These are phyloP conservation scores for Papilio helenus DNA, from an alignment of 1,140 invertebrate species.

Conservation along the genomic window DNA sequence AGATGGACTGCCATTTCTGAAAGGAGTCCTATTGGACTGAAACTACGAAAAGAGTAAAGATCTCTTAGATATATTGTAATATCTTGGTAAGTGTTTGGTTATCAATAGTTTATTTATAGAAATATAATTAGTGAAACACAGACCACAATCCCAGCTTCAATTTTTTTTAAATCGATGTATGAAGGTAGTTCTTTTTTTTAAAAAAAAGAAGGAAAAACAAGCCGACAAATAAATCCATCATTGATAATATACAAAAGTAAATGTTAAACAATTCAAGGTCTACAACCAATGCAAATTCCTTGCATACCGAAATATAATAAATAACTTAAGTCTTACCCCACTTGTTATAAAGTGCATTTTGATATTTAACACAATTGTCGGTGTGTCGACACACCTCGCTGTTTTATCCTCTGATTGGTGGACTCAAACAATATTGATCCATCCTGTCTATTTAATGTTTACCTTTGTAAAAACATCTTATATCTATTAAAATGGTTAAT, in stretches of 20 bases:
- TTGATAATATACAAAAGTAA: slow-evolving; percentile 66
- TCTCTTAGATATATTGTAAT: no score
- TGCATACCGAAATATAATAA: slow-evolving; percentile 51
- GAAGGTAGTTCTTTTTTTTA: neutral
- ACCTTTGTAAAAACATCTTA: neutral
- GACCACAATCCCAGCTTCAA: no score
- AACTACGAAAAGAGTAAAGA: no score
- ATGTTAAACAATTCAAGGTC: slow-evolving; percentile 66
- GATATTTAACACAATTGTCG: slow-evolving; percentile 35
- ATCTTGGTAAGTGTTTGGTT: no score
- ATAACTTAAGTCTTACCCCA: slow-evolving; percentile 43
- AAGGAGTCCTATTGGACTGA: no score
- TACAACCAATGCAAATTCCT: slow-evolving; percentile 55
- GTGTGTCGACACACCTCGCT: slow-evolving; percentile 38
- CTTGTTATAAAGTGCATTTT: slow-evolving; percentile 52
- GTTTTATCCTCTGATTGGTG: slow-evolving; percentile 35
- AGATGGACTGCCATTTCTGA: no score
- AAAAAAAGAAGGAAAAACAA: slow-evolving; percentile 20
- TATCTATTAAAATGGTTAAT: neutral
- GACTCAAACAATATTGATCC: slow-evolving; percentile 18
- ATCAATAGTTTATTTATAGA: no score
- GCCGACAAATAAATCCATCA: slow-evolving; percentile 39
- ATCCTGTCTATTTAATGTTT: slow-evolving; percentile 1
- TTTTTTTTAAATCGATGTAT: neutral
- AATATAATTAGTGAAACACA: no score